phyloP scores from a whole-genome alignment of 2,797 vertebrate genomes.

The Urophycis tenuis region DNA sequence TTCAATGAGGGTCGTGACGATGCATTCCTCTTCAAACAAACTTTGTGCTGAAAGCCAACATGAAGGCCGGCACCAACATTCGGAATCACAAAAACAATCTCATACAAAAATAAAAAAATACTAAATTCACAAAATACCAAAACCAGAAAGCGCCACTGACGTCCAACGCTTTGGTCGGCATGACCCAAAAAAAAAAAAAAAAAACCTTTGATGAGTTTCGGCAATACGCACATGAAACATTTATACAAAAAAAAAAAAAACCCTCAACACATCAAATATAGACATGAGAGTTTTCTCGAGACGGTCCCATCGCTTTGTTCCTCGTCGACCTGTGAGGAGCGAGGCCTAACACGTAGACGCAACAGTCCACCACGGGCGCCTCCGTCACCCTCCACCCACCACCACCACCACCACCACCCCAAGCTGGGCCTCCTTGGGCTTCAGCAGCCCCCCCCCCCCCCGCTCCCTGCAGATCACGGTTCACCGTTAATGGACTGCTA shows the following conservation, averaged over 20 bases:
- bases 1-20: too few species aligned
- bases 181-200: too few species aligned
- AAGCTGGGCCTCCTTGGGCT: slow-evolving; percentile 37
- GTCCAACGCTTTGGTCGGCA: not conserved
- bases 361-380: slow-evolving; percentile 58
- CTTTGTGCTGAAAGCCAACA: not conserved
- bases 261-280: slow-evolving; percentile 4
- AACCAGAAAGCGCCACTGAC: not conserved
- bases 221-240: not conserved
- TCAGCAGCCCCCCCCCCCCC: slow-evolving; percentile 33
- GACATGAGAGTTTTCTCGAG: slow-evolving; percentile 7
- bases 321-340: slow-evolving; percentile 41
- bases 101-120: not conserved
- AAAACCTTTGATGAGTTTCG: not conserved
- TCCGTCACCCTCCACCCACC: slow-evolving; percentile 42
- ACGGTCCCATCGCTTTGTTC: slow-evolving; percentile 37
- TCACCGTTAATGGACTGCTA: slow-evolving; percentile 64
- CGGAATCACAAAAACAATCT: not conserved
- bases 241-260: not conserved
- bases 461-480: slow-evolving; percentile 47
- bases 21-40: not conserved
- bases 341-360: slow-evolving; percentile 41
- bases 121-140: not conserved
- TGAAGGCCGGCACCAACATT: not conserved
- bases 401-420: slow-evolving; percentile 29